Evolutionary conservation across 1,140 invertebrate genomes (phyloP).

Genomic region (Vanessa atalanta): DNA sequence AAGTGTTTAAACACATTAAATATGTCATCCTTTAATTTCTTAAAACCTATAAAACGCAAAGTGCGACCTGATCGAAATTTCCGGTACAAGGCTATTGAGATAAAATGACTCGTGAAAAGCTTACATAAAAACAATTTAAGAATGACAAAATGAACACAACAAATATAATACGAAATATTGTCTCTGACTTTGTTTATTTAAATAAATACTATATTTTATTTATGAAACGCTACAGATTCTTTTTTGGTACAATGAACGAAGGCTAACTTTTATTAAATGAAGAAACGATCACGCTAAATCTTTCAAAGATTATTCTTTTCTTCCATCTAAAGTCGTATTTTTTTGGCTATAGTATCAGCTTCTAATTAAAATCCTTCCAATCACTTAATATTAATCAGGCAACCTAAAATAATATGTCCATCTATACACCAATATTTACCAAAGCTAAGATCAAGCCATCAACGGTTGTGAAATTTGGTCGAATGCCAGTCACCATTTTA

Average conservation of each 20-base stretch:
- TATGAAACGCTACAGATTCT: too few species aligned
- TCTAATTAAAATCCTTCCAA: too few species aligned
- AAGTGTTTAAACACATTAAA: neutral
- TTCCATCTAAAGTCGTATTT: too few species aligned
- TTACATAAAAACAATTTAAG: neutral
- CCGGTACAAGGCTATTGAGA: conserved; percentile 6
- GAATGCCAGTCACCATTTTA: conserved; percentile 44
- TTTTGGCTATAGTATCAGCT: too few species aligned
- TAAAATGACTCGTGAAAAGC: neutral
- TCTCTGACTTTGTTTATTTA: too few species aligned
- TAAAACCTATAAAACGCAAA: conserved; percentile 18
- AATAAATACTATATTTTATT: too few species aligned
- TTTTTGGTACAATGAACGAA: too few species aligned
- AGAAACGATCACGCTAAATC: too few species aligned
- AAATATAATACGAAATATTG: too few species aligned
- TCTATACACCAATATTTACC: neutral
- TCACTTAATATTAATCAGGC: neutral
- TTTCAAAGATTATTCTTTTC: too few species aligned
- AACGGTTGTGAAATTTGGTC: conserved; percentile 49
- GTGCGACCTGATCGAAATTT: conserved; percentile 5
- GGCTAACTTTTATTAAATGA: too few species aligned
- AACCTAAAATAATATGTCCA: neutral
- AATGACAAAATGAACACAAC: neutral
- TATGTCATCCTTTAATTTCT: neutral
- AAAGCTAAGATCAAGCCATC: conserved; percentile 22